Evolutionary conservation across 2,888 invertebrate genomes (phyloP), one percentile per base, ranked within the genome.

Genomic region (Chymomyza caudatula): DNA sequence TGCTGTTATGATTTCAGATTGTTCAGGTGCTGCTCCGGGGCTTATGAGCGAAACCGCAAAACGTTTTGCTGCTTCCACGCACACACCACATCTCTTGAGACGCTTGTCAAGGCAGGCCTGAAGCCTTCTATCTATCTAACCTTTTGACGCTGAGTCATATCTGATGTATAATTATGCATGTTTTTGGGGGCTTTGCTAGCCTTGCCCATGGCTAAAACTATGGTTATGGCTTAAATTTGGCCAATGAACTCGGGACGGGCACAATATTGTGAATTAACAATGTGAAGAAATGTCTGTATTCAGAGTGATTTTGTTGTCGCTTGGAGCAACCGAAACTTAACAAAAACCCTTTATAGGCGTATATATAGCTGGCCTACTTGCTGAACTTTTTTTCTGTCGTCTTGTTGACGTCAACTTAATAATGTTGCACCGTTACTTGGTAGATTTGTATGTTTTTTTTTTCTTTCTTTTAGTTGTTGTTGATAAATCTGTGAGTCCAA

Each of bases 401-500:
- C 11, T 37, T 37, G 29, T 37, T 37, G 29, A 37, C 29, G 29
- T 37, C 29, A 37, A 37, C 29, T 1, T 37, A 37, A 37, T 37
- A 37, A 37, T 37, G 29, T 37, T 37, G 29, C 11, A 11, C 29
- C 29, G 29, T 37, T 37, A 11, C 29, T 11, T 11, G 29, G n/a
- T n/a, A n/a, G n/a, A 37, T 37, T 37, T 37, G 11, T 37, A 37
- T 37, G 58, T 55, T 4, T 44, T 54, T 49, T 53, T 47, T 65
- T 65, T 61, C 47, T 73, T 56, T 65, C 51, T 64, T 55, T 69
- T 67, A 68, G 68, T 74, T 70, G 69, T 64, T 43, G 62, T 60
- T 59, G 65, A 69, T 59, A 65, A 71, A 74, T 67, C 73, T 65
- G 67, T 65, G 60, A 67, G 61, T 66, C 66, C 74, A 64, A 65